Evolutionary conservation across 2,113 vertebrate species (phyloP).

Genomic region (Gallinago paraguaiae): DNA sequence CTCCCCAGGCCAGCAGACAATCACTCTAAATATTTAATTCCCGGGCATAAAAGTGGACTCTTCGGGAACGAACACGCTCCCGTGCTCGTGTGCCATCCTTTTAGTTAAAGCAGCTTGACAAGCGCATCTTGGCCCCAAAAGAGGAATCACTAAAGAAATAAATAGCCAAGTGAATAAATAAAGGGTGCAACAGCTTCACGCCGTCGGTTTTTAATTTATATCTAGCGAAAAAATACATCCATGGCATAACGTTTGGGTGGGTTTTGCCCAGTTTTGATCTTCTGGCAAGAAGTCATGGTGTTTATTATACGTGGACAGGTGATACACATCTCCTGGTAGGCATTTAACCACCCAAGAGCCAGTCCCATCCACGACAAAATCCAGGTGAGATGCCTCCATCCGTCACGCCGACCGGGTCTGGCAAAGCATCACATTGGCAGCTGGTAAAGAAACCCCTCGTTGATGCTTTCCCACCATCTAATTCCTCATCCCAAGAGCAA

Average conservation of each 20-base stretch:
- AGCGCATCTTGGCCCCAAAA: not conserved
- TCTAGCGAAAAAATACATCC: not conserved
- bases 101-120: not conserved
- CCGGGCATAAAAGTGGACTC: not conserved
- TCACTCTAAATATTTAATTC: not conserved
- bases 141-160: not conserved
- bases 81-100: not conserved
- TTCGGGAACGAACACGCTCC: accelerated
- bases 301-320: not conserved
- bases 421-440: not conserved
- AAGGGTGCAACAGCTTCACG: not conserved
- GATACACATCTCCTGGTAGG: not conserved
- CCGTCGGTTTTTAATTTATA: not conserved
- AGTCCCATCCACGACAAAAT: not conserved
- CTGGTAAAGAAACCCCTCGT: not conserved
- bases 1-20: not conserved
- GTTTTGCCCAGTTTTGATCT: not conserved
- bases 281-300: not conserved
- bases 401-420: not conserved
- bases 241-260: accelerated
- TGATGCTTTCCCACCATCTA: not conserved
- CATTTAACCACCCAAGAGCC: not conserved
- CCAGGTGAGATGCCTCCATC: not conserved
- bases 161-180: not conserved
- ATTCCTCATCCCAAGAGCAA: not conserved